A percentile compares a stretch with the other conserved stretches of the same genome.
Evolutionary conservation across 1,140 invertebrate species (phyloP).

Genomic region (Parasteatoda tepidariorum): DNA sequence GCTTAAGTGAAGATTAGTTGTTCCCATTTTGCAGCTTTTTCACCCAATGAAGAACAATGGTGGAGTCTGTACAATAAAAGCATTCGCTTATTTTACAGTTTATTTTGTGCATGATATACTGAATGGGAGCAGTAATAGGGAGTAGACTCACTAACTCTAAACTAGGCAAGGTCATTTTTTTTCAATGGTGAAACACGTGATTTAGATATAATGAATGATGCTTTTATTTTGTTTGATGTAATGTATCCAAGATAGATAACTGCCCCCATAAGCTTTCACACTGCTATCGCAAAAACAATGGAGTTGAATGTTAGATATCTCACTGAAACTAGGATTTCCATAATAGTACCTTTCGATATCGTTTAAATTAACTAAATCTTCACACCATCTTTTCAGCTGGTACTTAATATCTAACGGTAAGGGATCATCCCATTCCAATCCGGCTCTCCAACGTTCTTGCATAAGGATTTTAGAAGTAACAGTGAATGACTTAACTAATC

Average conservation of each 20-base stretch:
- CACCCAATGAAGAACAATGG: background rate
- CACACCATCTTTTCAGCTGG: background rate
- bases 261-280: background rate
- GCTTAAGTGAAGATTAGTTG: too few relatives aligned
- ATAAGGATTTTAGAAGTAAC: background rate
- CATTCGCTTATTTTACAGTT: background rate
- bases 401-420: background rate
- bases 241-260: background rate
- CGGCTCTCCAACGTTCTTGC: too few relatives aligned
- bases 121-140: background rate
- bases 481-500: background rate
- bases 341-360: background rate
- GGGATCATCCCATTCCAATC: conserved; percentile 64
- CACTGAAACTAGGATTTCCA: background rate
- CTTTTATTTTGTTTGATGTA: background rate
- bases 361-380: background rate
- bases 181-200: background rate
- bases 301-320: background rate
- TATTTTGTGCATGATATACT: background rate
- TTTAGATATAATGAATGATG: background rate
- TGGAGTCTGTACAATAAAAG: background rate
- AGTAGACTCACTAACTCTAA: background rate
- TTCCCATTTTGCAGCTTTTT: background rate
- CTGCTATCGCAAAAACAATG: background rate
- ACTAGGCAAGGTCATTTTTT: background rate